These are phyloP conservation scores for Diacarnus erythraeanus DNA, from an alignment of 37 sponge, comb jelly and placozoan genomes.

Conservation along the genomic window DNA sequence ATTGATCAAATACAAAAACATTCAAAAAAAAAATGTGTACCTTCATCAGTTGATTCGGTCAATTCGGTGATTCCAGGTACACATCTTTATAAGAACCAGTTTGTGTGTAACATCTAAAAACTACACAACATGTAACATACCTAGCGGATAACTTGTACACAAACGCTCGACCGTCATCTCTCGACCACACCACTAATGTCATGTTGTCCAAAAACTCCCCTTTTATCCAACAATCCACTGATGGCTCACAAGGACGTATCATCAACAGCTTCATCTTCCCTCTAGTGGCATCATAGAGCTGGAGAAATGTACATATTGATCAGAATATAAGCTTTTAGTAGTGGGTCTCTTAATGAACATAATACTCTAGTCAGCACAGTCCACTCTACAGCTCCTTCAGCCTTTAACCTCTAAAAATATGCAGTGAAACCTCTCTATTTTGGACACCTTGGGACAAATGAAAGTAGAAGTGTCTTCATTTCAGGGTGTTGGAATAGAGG, in stretches of 20 bases:
- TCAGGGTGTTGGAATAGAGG: no score
- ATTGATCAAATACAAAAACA: background rate
- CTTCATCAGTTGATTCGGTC: background rate
- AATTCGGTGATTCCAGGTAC: conserved; percentile 1
- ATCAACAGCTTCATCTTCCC: conserved; percentile 67
- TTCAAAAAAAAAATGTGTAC: background rate
- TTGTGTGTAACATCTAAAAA: background rate
- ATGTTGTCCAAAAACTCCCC: conserved; percentile 66
- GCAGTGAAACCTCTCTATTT: background rate
- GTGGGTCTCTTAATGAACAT: background rate
- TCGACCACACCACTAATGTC: conserved; percentile 59
- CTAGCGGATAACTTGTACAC: conserved; percentile 52
- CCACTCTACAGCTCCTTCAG: background rate
- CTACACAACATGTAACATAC: conserved; percentile 6
- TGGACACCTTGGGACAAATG: no score
- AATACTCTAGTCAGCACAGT: background rate
- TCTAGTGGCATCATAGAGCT: conserved; percentile 67
- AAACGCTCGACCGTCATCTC: conserved; percentile 38
- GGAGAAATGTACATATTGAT: background rate
- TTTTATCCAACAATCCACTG: conserved; percentile 29
- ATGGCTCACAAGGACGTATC: conserved; percentile 44
- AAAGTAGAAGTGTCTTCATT: no score
- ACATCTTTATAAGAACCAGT: conserved; percentile 1
- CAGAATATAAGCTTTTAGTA: background rate
- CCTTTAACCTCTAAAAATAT: background rate